Evolutionary conservation across 1,140 invertebrate genomes (phyloP).

Genomic region (Tetramorium parvispinum): DNA sequence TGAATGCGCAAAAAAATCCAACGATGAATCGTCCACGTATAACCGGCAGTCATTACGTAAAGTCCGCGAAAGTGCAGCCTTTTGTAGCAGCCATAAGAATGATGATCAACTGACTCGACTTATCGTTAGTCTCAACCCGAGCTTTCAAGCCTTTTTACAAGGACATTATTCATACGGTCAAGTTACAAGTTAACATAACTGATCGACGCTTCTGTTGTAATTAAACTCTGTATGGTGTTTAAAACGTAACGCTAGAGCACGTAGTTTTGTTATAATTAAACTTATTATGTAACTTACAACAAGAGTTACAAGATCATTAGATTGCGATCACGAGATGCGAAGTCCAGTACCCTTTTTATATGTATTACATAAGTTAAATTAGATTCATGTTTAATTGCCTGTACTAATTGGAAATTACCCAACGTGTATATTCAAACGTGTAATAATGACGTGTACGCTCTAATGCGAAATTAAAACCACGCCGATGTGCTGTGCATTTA

Average conservation of each 20-base stretch:
- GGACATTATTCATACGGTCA: not conserved
- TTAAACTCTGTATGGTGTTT: not conserved
- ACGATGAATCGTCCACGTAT: not conserved
- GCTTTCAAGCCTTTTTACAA: slow-evolving; percentile 9
- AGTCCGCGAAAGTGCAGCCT: slow-evolving; percentile 37
- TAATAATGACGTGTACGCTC: not conserved
- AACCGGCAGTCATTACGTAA: slow-evolving; percentile 32
- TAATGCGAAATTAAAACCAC: not conserved
- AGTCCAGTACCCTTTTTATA: not conserved
- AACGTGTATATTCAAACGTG: not conserved
- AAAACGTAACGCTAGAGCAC: not conserved
- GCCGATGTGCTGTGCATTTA: not conserved
- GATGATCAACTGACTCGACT: not conserved
- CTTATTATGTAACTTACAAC: slow-evolving; percentile 27
- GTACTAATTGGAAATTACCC: not conserved
- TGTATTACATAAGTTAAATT: slow-evolving; percentile 4
- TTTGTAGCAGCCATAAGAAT: not conserved
- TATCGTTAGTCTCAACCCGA: not conserved
- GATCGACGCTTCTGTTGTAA: not conserved
- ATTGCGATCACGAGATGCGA: not conserved
- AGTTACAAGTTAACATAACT: not conserved
- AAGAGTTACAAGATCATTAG: not conserved
- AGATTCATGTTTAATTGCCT: not conserved
- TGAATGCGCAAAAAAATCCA: not conserved
- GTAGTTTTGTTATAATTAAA: slow-evolving; percentile 16